These are phyloP conservation scores for Channa striata DNA, from an alignment of 2,797 vertebrate species.

Conservation along the genomic window DNA sequence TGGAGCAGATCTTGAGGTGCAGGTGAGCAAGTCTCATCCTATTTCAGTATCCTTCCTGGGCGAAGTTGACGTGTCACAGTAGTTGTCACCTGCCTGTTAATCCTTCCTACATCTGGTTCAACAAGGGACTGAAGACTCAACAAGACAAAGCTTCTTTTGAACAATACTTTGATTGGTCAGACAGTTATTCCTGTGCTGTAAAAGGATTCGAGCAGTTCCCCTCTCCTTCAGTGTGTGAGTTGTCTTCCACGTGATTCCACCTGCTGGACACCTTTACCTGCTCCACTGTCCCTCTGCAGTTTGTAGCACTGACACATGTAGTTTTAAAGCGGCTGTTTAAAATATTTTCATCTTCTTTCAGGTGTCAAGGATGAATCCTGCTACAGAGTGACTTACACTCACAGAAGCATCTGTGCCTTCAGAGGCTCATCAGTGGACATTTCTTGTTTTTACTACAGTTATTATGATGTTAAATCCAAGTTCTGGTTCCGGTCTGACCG, in stretches of 20 bases:
- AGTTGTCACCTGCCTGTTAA: too few species aligned
- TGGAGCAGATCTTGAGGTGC: conserved; percentile 5
- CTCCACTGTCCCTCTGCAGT: too few species aligned
- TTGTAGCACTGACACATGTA: too few species aligned
- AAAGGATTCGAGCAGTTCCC: neutral
- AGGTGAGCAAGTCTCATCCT: neutral
- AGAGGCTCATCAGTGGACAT: too few species aligned
- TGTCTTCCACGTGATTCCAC: neutral
- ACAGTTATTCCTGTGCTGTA: conserved; percentile 40
- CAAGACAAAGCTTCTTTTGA: fast-evolving
- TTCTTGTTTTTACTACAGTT: too few species aligned
- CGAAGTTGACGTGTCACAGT: too few species aligned
- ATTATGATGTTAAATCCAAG: neutral
- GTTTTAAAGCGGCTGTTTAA: too few species aligned
- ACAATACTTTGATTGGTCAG: fast-evolving
- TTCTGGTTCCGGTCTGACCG: conserved; percentile 26
- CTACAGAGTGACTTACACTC: conserved; percentile 31
- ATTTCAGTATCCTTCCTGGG: too few species aligned
- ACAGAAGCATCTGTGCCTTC: conserved; percentile 36
- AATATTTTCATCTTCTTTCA: conserved; percentile 26
- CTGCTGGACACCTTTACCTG: neutral
- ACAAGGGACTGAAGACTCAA: neutral
- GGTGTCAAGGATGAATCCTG: conserved; percentile 9
- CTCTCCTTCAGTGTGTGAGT: conserved; percentile 59
- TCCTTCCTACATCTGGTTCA: too few species aligned